Evolutionary conservation across 2,113 vertebrate genomes (phyloP).

Genomic region (Cranoglanis bouderius): DNA sequence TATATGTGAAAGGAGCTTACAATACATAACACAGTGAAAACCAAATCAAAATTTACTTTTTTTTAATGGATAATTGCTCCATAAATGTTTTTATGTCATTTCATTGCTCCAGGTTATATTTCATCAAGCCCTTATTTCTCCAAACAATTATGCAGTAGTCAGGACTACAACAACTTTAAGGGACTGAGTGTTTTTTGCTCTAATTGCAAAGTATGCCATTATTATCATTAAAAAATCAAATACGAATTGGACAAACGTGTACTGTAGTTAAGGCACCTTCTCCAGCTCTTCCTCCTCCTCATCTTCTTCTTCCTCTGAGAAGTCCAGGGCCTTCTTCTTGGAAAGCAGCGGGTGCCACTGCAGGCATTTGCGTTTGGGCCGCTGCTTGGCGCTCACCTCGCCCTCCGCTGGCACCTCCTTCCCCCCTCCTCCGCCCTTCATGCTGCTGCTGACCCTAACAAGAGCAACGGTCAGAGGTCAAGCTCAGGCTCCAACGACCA

Average conservation of each 20-base stretch:
- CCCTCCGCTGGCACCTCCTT: constrained; percentile 88
- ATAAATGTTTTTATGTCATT: not conserved
- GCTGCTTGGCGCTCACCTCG: constrained; percentile 84
- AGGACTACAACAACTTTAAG: not conserved
- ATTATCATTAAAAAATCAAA: too few species aligned
- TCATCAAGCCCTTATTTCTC: not conserved
- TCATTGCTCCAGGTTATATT: not conserved
- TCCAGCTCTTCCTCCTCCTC: constrained; percentile 95
- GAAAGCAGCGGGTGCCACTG: constrained; percentile 98
- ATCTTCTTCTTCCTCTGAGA: constrained; percentile 96
- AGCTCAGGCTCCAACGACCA: constrained; percentile 2
- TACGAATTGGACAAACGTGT: not conserved
- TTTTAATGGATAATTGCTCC: not conserved
- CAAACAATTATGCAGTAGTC: not conserved
- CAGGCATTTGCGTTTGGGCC: constrained; percentile 96
- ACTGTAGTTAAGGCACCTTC: constrained; percentile 72
- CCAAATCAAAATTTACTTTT: not conserved
- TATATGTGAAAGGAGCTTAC: not conserved
- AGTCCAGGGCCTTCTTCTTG: constrained; percentile 95
- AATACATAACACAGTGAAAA: not conserved
- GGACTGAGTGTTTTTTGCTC: not conserved
- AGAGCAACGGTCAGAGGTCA: constrained; percentile 43
- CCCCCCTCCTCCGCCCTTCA: constrained; percentile 94
- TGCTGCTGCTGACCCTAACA: constrained; percentile 86
- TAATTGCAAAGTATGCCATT: not conserved